Evolutionary conservation across 2,113 vertebrate species (phyloP).

Genomic region (Casuarius casuarius): DNA sequence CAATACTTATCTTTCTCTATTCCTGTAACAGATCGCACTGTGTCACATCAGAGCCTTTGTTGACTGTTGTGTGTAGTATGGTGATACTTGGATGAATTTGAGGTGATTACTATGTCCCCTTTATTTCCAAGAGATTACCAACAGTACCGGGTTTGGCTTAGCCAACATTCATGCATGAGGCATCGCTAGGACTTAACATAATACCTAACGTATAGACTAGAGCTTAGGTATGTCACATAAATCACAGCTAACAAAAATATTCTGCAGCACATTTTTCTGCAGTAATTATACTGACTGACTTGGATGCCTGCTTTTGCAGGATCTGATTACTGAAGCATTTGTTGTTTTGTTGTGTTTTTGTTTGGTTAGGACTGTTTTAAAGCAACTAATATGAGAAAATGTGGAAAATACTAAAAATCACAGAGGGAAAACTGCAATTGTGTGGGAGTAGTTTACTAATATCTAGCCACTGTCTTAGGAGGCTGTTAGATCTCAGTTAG

Average conservation of each 20-base stretch:
- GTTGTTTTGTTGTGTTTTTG: background rate
- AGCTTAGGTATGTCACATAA: background rate
- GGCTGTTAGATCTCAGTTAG: background rate
- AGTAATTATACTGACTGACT: background rate
- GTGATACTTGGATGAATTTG: background rate
- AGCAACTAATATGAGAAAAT: background rate
- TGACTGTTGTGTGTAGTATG: background rate
- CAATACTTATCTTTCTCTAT: background rate
- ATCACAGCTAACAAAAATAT: background rate
- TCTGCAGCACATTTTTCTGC: rapidly evolving
- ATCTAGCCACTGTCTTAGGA: background rate
- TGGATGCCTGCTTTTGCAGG: background rate
- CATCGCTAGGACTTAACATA: background rate
- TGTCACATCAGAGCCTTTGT: background rate
- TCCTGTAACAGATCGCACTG: background rate
- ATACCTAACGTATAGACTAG: background rate
- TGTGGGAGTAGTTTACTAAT: background rate
- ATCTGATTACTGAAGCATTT: background rate
- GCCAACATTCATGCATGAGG: background rate
- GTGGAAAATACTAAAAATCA: background rate
- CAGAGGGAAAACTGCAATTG: background rate
- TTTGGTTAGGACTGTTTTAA: background rate
- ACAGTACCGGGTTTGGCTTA: background rate
- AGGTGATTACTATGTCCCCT: background rate
- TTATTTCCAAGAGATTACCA: background rate